Base-by-base conservation (phyloP, 2,113 vertebrate genomes). In the Zingel zingel region DNA sequence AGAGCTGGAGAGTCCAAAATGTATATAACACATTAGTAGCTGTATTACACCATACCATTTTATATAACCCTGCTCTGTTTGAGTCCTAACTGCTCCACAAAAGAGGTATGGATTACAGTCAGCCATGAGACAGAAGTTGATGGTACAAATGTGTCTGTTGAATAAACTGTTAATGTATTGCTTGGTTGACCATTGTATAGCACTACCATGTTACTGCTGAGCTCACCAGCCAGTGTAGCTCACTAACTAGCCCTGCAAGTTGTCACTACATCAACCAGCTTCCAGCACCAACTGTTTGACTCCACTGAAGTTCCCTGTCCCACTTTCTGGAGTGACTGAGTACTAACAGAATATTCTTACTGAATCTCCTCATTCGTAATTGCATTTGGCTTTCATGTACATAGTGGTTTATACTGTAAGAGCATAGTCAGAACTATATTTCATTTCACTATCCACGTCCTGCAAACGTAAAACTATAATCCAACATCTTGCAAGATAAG, bases 401-500 rank as follows among this genome's bases (percentile, higher is more conserved):
- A 59, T 51, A 23, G n/a, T n/a, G 1, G 5, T 14, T 36, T 4
- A 62, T 45, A 43, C 39, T 43, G 10, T 43, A 18, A 27, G 23
- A 3, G 7, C 53, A 69, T n/a, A 18, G 8, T 56, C 15, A 51
- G 6, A 18, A 45, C 36, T 39, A 14, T 13, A 36, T 16, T 53
- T 58, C 9, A 5, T 43, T n/a, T 73, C 10, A 81, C 30, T 21
- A 25, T 79, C 61, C 79, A 19, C n/a, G 6, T 30, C 53, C 25
- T 58, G 27, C 33, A 67, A 53, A 74, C 21, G 69, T 45, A 39
- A 76, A 70, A 50, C 45, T 12, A 45, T 43, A 33, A 33, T 43
- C 45, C 19, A 56, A 43, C 6, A n/a, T 73, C 56, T 43, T 83
- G 48, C 51, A 51, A 54, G 61, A 53, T 74, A 64, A 36, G 7